Evolutionary conservation across 2,888 invertebrate species (phyloP).

Genomic region (Patella depressa): DNA sequence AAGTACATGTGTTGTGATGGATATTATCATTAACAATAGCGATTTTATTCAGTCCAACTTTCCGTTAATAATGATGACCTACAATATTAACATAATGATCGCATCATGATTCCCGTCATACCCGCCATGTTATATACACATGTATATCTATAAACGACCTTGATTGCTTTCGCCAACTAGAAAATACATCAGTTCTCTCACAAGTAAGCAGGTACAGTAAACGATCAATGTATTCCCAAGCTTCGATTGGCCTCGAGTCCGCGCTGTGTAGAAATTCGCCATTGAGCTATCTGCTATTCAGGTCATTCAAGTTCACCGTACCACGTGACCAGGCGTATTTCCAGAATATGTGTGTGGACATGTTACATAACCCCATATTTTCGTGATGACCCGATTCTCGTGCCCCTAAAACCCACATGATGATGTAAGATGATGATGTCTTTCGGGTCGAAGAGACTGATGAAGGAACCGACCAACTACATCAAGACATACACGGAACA

Average conservation of each 20-base stretch:
- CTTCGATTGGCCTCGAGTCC: not conserved
- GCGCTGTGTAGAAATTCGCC: not conserved
- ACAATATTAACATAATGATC: too few species aligned
- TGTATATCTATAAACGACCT: not conserved
- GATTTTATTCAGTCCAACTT: too few species aligned
- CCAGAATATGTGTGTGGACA: conserved; percentile 24
- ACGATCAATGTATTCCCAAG: not conserved
- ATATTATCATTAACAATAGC: too few species aligned
- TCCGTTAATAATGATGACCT: too few species aligned
- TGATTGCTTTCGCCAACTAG: not conserved
- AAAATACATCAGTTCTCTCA: not conserved
- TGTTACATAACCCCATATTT: conserved; percentile 28
- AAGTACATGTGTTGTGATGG: too few species aligned
- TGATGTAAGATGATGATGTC: conserved; percentile 19
- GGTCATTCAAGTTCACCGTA: conserved; percentile 29
- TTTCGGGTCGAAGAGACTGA: not conserved
- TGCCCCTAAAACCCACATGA: conserved; percentile 19
- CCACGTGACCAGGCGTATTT: conserved; percentile 25
- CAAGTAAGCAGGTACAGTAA: not conserved
- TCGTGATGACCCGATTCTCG: conserved; percentile 15
- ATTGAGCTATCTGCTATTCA: conserved; percentile 14
- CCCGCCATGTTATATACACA: too few species aligned
- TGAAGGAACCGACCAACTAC: not conserved
- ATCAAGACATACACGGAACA: not conserved
- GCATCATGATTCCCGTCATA: too few species aligned